Evolutionary conservation across 2,888 invertebrate species (phyloP).

Genomic region (Morpho helenor): DNA sequence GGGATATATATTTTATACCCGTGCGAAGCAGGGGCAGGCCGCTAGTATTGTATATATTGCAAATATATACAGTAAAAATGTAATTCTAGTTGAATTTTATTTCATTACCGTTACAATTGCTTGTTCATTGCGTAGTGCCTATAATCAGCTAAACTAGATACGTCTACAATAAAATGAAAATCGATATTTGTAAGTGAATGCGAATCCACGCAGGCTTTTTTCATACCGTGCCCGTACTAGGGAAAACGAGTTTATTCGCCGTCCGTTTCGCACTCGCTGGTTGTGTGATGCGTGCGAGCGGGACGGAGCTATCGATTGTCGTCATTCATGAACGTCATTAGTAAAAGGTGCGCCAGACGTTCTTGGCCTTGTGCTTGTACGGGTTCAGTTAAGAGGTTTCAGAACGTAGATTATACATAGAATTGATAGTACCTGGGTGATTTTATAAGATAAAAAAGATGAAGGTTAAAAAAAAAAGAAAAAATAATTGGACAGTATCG

Average conservation of each 20-base stretch:
- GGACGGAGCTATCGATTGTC: conserved; percentile 19
- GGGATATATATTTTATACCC: no score
- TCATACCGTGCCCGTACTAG: background rate
- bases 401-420: conserved; percentile 3
- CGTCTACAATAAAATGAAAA: conserved; percentile 2
- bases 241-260: conserved; percentile 1
- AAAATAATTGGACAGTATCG: no score
- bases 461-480: no score
- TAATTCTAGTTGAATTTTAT: no score
- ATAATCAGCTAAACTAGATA: no score
- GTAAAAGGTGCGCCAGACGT: conserved; percentile 27
- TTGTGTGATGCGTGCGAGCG: conserved; percentile 8
- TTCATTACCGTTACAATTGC: no score
- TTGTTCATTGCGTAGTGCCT: no score
- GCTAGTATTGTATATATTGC: no score
- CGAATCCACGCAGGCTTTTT: background rate
- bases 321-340: conserved; percentile 23
- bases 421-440: no score
- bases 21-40: no score
- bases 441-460: no score
- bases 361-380: conserved; percentile 33
- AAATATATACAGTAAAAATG: no score
- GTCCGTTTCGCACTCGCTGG: conserved; percentile 1
- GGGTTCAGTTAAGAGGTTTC: conserved; percentile 28
- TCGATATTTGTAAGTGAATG: conserved; percentile 6